Evolutionary conservation across 2,888 invertebrate genomes (phyloP), one percentile per base, ranked within the genome.

Genomic region (Eilema depressum): DNA sequence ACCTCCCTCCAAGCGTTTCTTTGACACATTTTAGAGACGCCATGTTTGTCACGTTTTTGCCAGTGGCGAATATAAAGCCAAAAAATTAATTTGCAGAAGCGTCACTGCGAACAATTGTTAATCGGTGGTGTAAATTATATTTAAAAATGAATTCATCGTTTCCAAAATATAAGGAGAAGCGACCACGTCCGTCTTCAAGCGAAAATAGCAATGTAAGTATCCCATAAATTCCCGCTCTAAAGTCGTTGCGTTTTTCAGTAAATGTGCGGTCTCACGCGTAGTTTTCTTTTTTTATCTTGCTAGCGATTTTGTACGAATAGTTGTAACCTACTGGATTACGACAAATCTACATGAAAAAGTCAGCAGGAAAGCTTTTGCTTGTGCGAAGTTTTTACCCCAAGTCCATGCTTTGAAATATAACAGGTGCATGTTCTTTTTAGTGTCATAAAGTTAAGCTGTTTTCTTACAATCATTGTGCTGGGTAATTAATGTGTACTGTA

Each of bases 41-140:
- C 94, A 94, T 94, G 89, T 93, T 94, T 91, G 94, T 94, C 94
- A 94, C 94, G 94, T 94, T 94, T 94, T 93, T 91, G 87, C 89
- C 84, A 90, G 87, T 91, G 86, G 87, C 89, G 89, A 89, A 88
- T 89, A 87, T 80, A 88, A 85, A 83, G 20, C 75, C 79, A 86
- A 86, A 88, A 87, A 84, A 83, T 85, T 60, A 73, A 76, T 78
- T 78, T 79, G 59, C 74, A 76, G 67, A 79, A 75, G 73, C 72
- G 69, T 75, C 30, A 66, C 47, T 73, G 69, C 72, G 57, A 75
- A 63, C 69, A 71, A 71, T 73, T 71, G 30, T 41, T 70, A 60
- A 61, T 71, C 23, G 78, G 82, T 81, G 84, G 56, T 76, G n/a
- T 68, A 73, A 61, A 80, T 67, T 67, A 70, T 63, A 75, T 81